Base-by-base conservation (phyloP, 2,113 vertebrate species). In the Brachyistius frenatus region DNA sequence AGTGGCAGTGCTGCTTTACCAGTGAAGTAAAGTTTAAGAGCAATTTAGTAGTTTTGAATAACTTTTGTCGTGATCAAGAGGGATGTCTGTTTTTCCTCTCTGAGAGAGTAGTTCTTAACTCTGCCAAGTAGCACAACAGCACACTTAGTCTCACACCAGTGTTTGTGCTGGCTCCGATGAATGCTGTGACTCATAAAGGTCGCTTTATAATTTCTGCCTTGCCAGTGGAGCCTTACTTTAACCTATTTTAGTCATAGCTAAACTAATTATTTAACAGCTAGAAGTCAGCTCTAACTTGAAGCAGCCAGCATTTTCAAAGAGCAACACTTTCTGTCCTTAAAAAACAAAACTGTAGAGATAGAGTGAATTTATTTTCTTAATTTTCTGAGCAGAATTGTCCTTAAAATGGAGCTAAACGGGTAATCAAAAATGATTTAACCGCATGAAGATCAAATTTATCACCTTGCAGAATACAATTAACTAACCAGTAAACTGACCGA, bases 131-230 rank as follows among this genome's bases (percentile, higher is more conserved):
- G 73, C 81, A 76, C 77, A 88, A 82, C 83, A 84, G 53, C 73
- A 71, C 81, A 65, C 78, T 76, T 55, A 68, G 74, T 53, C 84
- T 79, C 73, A 70, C 83, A 79, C 65, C 67, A 71, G 80, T 86
- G 84, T 89, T 89, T 81, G 84, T 89, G 15, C 88, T 90, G 86
- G 85, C 89, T 83, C 52, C 23, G 4, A 0, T 57, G 50, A 81
- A 84, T n/a, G 49, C 76, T 69, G 58, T 93, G 90, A 89, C 76
- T 91, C 90, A 91, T 76, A 85, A 82, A 88, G 66, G 87, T 73
- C 76, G 80, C 85, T 80, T 85, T 87, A 72, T 78, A 86, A 86
- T 84, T 80, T 67, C 58, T 61, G 4, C 66, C 9, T 65, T 82
- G 87, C 57, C 85, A 78, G 32, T 13, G 41, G 60, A 88, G 63